Evolutionary conservation across 2,888 invertebrate species (phyloP), one percentile per base, ranked within the genome.

Genomic region (Drosophila hamatofila): DNA sequence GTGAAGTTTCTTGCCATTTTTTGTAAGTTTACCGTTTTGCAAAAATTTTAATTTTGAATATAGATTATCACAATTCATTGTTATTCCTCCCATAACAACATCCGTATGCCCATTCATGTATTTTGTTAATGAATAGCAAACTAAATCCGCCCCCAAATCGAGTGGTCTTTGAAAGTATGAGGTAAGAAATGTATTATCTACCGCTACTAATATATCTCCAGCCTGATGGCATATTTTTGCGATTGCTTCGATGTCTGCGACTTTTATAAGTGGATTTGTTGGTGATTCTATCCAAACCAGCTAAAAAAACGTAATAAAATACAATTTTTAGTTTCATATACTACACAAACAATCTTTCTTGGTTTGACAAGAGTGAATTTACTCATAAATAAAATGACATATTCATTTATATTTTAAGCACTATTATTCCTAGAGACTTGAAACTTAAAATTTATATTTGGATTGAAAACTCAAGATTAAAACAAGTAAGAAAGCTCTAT

Each of bases 51-150:
- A 93, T 90, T 94, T 95, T 14, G 95, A 93, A 72, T 95, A 95
- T 4, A 98, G 87, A 49, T 95, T 95, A 46, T 96, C 95, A 81
- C 95, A 94, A 81, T 95, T 97, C 4, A 96, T 95, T 39, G 97
- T 94, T 9, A 96, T 95, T 18, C 97, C 96, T 3, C 99, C 99
- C 99, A 99, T 99, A 8, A 99, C 95, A 23, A 98, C 97, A 93
- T 99, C 99, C 0, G 97, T 96, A 93, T 99, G 99, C 0, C 99
- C 99, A 93, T 99, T 99, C 96, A 99, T 97, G 92, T 99, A 99
- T 93, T 99, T 99, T 0, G 98, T 98, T 61, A 98, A 91, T 0
- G 99, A 99, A 93, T 99, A 98, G 83, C 97, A 93, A 2, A 96
- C 96, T 61, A 99, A 93, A 92, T 99, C 98, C 2, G 97, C 98